Evolutionary conservation across 2,797 vertebrate species (phyloP), one percentile per base, ranked within the genome.

Genomic region (Crocidura indochinensis): DNA sequence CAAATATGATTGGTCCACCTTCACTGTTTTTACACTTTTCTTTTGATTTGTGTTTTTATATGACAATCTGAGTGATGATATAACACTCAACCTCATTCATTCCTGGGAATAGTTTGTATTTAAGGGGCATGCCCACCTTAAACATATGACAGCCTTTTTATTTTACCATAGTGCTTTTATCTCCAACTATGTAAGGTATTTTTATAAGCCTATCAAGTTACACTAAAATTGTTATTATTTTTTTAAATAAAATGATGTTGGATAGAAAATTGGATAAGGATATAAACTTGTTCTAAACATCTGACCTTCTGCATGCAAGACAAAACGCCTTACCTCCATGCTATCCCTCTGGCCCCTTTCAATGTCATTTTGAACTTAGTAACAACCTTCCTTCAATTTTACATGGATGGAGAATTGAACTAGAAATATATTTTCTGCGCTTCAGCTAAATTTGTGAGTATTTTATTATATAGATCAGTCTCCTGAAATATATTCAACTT

Each of bases 401-500:
- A 27, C 0, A 73, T 38, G 49, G 15, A 85, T 31, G 47, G 60
- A 24, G 26, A 84, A 44, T 83, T 81, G 27, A 62, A 75, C 46
- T 78, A 60, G n/a, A 72, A 71, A 47, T 11, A 56, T 22, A 67
- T 49, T 77, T 2, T 11, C 26, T 64, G 22, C 75, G 47, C 11
- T 93, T 84, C 75, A 65, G 27, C 68, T 84, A 84, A 81, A 77
- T 60, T 53, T 87, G 75, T 94, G 47, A 19, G 31, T 64, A 84
- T 83, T 20, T 88, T 85, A 88, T 47, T 24, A 90, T 86, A 47
- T 88, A 77, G 84, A 65, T 76, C 69, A 46, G 44, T 69, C 56
- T 75, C 49, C 53, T 78, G 46, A 79, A 88, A 88, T 65, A 65
- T 67, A 93, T 71, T 92, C 17, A 38, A 90, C 64, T 78, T 90